Conservation (phyloP, 1,140 invertebrate genomes). For the Uloborus diversus region DNA sequence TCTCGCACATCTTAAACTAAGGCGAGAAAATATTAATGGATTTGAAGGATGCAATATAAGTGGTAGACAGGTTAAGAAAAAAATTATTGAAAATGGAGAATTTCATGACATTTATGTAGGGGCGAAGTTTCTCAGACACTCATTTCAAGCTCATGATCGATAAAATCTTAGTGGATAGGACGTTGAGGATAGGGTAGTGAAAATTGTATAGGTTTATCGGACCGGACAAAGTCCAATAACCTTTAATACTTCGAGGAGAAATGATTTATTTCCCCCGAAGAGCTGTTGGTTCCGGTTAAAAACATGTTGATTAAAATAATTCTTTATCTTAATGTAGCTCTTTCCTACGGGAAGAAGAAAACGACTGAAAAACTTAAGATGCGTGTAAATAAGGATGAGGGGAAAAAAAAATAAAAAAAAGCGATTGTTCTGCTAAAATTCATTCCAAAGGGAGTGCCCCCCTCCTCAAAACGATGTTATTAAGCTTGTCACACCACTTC, state of each 20-base stretch:
- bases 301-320: conserved; percentile 46
- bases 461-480: conserved; percentile 33
- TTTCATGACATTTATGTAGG: too few relatives aligned
- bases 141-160: too few relatives aligned
- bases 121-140: too few relatives aligned
- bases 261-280: conserved; percentile 4
- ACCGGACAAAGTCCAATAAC: conserved; percentile 26
- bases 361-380: conserved; percentile 6
- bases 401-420: conserved; percentile 19
- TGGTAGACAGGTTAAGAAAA: too few relatives aligned
- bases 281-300: conserved; percentile 35
- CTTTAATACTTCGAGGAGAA: conserved; percentile 13
- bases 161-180: too few relatives aligned
- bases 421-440: conserved; percentile 41
- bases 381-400: conserved; percentile 38
- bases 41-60: too few relatives aligned
- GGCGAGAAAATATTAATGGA: too few relatives aligned
- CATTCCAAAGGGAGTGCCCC: conserved; percentile 25
- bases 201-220: neutral
- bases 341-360: conserved; percentile 10
- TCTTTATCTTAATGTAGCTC: conserved; percentile 26
- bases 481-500: conserved; percentile 46
- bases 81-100: too few relatives aligned
- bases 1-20: too few relatives aligned
- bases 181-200: too few relatives aligned